Evolutionary conservation across 1,140 invertebrate species (phyloP).

Genomic region (Phymorhynchus buccinoides): DNA sequence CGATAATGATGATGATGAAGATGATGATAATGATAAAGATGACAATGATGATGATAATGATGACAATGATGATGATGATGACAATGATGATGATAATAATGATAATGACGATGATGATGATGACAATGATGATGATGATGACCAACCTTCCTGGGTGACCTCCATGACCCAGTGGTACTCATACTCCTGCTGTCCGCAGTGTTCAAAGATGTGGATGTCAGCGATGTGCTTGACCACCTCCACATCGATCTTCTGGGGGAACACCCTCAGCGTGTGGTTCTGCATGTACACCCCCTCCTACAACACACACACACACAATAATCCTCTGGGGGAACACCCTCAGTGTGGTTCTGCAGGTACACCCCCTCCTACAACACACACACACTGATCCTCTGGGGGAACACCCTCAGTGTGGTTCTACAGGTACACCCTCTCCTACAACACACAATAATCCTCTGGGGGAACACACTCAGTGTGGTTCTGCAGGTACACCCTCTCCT

Average conservation of each 20-base stretch:
- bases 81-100: neutral
- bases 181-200: slow-evolving; percentile 18
- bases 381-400: no score
- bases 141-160: slow-evolving; percentile 35
- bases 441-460: no score
- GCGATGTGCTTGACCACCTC: slow-evolving; percentile 43
- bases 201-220: slow-evolving; percentile 41
- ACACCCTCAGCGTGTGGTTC: neutral
- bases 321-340: no score
- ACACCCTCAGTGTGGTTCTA: no score
- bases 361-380: no score
- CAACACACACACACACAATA: no score
- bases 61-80: neutral
- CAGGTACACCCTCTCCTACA: no score
- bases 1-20: neutral
- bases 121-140: no score
- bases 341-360: no score
- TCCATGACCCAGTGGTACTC: slow-evolving; percentile 40
- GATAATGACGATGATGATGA: neutral
- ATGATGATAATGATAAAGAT: no score
- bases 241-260: slow-evolving; percentile 32
- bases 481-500: no score
- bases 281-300: slow-evolving; percentile 11
- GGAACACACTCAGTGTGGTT: no score
- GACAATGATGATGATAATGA: neutral